Conservation (phyloP, 2,113 vertebrate genomes). For the Thamnaconus septentrionalis region DNA sequence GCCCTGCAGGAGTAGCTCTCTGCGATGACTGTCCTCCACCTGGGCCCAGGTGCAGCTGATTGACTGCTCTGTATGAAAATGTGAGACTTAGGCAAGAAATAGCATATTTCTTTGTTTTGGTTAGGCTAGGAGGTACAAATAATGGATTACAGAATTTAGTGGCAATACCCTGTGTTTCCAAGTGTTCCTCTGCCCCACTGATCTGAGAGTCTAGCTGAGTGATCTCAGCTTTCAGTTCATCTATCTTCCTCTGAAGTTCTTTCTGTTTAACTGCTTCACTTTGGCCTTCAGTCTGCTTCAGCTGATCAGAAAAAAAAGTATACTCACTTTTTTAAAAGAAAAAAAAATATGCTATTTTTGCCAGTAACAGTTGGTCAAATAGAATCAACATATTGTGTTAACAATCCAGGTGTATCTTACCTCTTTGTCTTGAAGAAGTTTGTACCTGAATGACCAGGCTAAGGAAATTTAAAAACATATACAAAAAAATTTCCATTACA, state of each 20-base stretch:
- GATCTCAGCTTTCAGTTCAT: conserved; percentile 77
- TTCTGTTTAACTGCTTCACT: conserved; percentile 65
- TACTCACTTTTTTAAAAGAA: neutral
- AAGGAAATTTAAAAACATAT: conserved; percentile 39
- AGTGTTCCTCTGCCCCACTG: conserved; percentile 74
- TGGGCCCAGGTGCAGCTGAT: conserved; percentile 47
- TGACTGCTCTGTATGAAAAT: conserved; percentile 57
- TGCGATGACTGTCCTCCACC: conserved; percentile 54
- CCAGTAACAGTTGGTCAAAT: neutral
- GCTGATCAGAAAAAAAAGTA: conserved; percentile 38
- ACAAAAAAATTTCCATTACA: neutral
- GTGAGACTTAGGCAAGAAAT: neutral
- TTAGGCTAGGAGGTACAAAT: no score
- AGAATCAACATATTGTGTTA: neutral
- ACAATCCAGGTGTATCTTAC: conserved; percentile 40
- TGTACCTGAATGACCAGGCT: conserved; percentile 66
- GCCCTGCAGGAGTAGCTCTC: conserved; percentile 69
- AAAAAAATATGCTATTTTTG: neutral
- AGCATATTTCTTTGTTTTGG: no score
- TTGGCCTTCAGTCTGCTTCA: conserved; percentile 57
- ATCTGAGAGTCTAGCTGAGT: conserved; percentile 80
- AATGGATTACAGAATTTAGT: neutral
- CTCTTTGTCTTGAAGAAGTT: conserved; percentile 75
- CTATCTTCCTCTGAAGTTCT: conserved; percentile 74
- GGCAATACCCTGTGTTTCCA: conserved; percentile 76